Base-by-base conservation (phyloP, 2,797 vertebrate species). In the Chaetodon trifasciatus region DNA sequence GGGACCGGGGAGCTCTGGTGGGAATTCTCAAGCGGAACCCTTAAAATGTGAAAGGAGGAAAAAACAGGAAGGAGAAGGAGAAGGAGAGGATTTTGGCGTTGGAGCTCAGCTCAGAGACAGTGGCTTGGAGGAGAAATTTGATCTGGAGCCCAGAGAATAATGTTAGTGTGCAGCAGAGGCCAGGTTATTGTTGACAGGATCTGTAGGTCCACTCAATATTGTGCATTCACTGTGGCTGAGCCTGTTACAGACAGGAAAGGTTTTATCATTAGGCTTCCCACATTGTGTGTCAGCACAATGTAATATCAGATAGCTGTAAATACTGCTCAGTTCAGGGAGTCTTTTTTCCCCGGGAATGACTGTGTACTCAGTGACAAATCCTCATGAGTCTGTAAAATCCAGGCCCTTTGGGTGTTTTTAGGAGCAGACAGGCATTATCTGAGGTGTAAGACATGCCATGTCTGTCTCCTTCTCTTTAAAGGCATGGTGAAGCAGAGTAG, bases 1-100 rank as follows among this genome's bases (percentile, higher is more conserved):
- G 90, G 89, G 91, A 88, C 53, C 42, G 71, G 63, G 85, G 76
- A 79, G 79, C 82, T 86, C 87, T 91, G 79, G 76, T 93, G 94
- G 95, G 94, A 95, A 94, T 92, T 91, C 80, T 79, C 76, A 75
- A 80, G 65, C 44, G 76, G 65, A 93, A 89, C 88, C 88, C 76
- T 87, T 88, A 85, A 92, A 91, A 90, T 78, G 78, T 71, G 71
- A 89, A 78, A 63, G 53, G 28, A n/a, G 44, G 11, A 37, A 68
- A 39, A 68, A 74, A 83, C 79, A 85, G 79, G 78, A 92, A 88
- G 70, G 74, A 77, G 83, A 92, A 88, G 64, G 75, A 79, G 83
- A 81, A 86, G 44, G 35, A 78, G 81, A 87, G 76, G 71, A 85
- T 80, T 88, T 88, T 86, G 88, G 84, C 83, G 72, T 58, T 49